phyloP scores from a whole-genome alignment of 2,797 vertebrate species.

The Characodon lateralis region DNA sequence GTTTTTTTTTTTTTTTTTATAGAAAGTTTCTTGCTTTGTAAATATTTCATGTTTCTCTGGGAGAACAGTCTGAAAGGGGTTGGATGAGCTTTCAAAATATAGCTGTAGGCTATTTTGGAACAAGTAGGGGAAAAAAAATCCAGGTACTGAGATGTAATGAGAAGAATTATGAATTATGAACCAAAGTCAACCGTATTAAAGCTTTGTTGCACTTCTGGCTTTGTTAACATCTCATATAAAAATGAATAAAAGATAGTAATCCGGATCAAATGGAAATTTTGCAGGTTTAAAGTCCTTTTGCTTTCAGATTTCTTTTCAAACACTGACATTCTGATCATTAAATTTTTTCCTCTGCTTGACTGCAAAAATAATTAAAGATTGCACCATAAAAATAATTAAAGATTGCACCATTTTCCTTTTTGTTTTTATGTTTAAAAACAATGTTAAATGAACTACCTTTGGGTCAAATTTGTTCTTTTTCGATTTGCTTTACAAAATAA shows the following conservation, averaged over 20 bases:
- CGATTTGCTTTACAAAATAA: background rate
- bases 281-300: background rate
- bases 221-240: background rate
- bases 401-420: background rate
- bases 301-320: background rate
- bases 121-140: background rate
- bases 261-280: background rate
- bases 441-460: background rate
- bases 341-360: background rate
- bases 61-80: background rate
- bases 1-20: background rate
- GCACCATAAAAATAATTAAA: background rate
- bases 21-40: background rate
- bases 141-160: background rate
- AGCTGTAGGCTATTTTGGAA: slow-evolving; percentile 2
- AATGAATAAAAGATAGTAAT: background rate
- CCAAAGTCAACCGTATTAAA: background rate
- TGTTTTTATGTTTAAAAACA: background rate
- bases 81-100: background rate
- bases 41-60: background rate
- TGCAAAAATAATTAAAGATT: background rate
- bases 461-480: background rate
- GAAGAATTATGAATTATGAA: background rate
- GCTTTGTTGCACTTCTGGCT: background rate
- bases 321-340: background rate